Conservation (phyloP, 2,797 vertebrate genomes). For the Rhyacichthys aspro region DNA sequence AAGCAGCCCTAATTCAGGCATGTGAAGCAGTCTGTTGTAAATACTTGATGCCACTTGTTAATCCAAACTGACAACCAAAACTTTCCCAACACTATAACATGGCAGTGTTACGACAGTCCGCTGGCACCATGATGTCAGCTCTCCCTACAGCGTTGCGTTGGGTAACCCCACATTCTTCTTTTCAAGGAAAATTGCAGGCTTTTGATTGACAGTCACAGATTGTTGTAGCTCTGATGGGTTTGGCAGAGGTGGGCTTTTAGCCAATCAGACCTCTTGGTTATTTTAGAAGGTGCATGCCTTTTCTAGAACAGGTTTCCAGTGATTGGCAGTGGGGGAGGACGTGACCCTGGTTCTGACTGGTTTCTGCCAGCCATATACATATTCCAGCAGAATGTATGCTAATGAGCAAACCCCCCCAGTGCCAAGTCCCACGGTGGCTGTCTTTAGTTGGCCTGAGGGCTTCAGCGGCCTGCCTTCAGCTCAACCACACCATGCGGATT, state of each 20-base stretch:
- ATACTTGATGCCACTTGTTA: slow-evolving; percentile 45
- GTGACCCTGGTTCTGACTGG: slow-evolving; percentile 65
- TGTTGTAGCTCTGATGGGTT: slow-evolving; percentile 57
- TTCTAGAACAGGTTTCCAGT: slow-evolving; percentile 82
- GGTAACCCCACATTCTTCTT: slow-evolving; percentile 68
- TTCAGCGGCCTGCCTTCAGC: slow-evolving; percentile 77
- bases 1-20: slow-evolving; percentile 49
- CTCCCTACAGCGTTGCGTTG: slow-evolving; percentile 46
- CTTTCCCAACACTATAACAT: not conserved
- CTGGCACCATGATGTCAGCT: slow-evolving; percentile 42
- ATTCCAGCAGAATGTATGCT: slow-evolving; percentile 81
- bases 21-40: slow-evolving; percentile 52
- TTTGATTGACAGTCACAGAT: slow-evolving; percentile 83
- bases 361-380: slow-evolving; percentile 82
- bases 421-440: slow-evolving; percentile 63
- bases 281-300: slow-evolving; percentile 93
- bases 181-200: slow-evolving; percentile 82
- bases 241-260: slow-evolving; percentile 75
- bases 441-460: slow-evolving; percentile 78
- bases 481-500: slow-evolving; percentile 80
- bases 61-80: slow-evolving; percentile 22
- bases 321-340: slow-evolving; percentile 83
- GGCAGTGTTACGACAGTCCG: not conserved
- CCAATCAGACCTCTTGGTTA: slow-evolving; percentile 86
- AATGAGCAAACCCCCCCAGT: slow-evolving; percentile 77